These are phyloP conservation scores for Rhopalosiphum nymphaeae DNA, from an alignment of 2,888 invertebrate species.

Conservation along the genomic window DNA sequence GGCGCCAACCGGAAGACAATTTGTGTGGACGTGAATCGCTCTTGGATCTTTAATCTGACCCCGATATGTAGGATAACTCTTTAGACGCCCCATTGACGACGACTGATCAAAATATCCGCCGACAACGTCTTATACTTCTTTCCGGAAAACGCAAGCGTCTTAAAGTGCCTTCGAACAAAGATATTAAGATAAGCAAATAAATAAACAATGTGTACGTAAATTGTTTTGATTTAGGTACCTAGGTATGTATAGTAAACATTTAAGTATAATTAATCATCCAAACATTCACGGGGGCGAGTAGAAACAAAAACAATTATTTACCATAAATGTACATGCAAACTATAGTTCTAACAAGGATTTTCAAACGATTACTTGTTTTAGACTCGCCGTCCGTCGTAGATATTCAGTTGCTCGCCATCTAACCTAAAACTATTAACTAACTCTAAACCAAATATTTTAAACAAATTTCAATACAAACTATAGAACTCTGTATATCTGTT, in stretches of 20 bases:
- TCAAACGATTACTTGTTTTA: neutral
- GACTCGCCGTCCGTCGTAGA: neutral
- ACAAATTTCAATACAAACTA: neutral
- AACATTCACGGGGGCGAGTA: neutral
- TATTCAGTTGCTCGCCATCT: neutral
- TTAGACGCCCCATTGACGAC: neutral
- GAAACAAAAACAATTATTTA: conserved; percentile 20
- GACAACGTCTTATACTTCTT: neutral
- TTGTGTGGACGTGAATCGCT: neutral
- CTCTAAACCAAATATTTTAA: neutral
- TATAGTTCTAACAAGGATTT: conserved; percentile 29
- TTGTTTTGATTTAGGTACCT: neutral
- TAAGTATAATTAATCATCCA: neutral
- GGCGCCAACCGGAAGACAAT: conserved; percentile 40
- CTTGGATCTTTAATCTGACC: conserved; percentile 11
- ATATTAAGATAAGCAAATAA: neutral
- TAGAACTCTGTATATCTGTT: neutral
- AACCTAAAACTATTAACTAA: conserved; percentile 16
- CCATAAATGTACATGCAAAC: neutral
- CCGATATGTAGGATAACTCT: neutral
- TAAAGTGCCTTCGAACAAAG: neutral
- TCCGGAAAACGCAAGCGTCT: neutral
- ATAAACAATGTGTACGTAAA: neutral
- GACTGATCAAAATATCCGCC: neutral
- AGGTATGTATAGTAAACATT: neutral